Evolutionary conservation across 2,797 vertebrate species (phyloP).

Genomic region (Discoglossus pictus): DNA sequence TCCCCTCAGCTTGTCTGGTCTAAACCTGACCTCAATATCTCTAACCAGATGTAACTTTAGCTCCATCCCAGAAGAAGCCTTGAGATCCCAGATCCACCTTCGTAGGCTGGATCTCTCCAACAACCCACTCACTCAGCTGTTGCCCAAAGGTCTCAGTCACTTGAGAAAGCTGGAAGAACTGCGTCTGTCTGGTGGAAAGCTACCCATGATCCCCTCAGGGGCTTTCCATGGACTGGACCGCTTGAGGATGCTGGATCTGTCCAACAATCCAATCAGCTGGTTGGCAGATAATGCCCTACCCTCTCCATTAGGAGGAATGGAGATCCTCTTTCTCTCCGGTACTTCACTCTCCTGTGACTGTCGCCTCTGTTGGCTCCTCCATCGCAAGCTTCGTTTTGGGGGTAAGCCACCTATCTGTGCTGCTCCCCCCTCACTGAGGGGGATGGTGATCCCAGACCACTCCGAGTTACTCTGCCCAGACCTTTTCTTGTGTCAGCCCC

Average conservation of each 20-base stretch:
- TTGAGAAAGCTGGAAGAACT: constrained; percentile 82
- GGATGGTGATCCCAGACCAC: constrained; percentile 75
- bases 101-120: constrained; percentile 83
- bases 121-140: constrained; percentile 79
- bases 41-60: constrained; percentile 82
- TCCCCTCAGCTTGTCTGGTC: constrained; percentile 77
- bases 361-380: constrained; percentile 86
- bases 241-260: constrained; percentile 82
- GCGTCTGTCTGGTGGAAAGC: constrained; percentile 76
- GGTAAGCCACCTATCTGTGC: constrained; percentile 78
- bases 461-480: constrained; percentile 62
- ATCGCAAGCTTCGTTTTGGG: constrained; percentile 79
- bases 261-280: constrained; percentile 81
- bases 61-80: constrained; percentile 75
- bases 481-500: constrained; percentile 37
- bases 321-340: constrained; percentile 80
- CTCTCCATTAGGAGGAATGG: constrained; percentile 80
- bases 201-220: constrained; percentile 75
- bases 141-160: constrained; percentile 70
- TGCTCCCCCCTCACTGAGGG: constrained; percentile 67
- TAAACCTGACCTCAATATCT: constrained; percentile 83
- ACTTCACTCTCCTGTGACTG: constrained; percentile 90
- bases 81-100: constrained; percentile 79
- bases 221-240: constrained; percentile 81
- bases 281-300: constrained; percentile 81